phyloP scores from a whole-genome alignment of 2,888 invertebrate genomes.

The Drosophila picticornis region DNA sequence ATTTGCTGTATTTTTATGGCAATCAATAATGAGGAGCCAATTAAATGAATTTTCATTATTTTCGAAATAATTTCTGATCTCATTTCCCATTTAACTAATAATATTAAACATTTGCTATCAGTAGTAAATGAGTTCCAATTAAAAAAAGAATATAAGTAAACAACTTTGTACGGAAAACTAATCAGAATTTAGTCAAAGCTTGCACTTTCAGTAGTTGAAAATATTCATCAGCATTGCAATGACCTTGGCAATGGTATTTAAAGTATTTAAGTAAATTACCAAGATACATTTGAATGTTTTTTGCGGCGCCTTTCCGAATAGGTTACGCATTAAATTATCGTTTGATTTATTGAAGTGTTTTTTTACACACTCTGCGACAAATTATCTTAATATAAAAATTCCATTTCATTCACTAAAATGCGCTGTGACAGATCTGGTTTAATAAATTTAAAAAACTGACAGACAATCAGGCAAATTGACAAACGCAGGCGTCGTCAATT shows the following conservation, averaged over 20 bases:
- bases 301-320: not conserved
- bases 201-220: not conserved
- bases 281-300: not conserved
- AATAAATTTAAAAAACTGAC: constrained; percentile 56
- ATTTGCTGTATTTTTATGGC: not conserved
- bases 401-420: constrained; percentile 27
- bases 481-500: constrained; percentile 45
- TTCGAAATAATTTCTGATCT: not conserved
- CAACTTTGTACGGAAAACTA: not conserved
- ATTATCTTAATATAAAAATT: constrained; percentile 35
- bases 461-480: constrained; percentile 65
- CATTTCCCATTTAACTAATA: not conserved
- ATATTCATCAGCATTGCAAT: not conserved
- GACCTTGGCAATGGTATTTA: not conserved
- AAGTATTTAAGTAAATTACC: not conserved
- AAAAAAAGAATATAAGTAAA: not conserved
- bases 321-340: constrained; percentile 12
- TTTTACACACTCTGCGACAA: not conserved
- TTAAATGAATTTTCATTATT: not conserved
- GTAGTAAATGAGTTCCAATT: not conserved
- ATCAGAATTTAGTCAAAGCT: no score
- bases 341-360: constrained; percentile 35
- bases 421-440: constrained; percentile 49
- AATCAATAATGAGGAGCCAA: not conserved
- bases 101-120: not conserved